Conservation (phyloP, 2,888 invertebrate species). For the Cepaea hortensis region DNA sequence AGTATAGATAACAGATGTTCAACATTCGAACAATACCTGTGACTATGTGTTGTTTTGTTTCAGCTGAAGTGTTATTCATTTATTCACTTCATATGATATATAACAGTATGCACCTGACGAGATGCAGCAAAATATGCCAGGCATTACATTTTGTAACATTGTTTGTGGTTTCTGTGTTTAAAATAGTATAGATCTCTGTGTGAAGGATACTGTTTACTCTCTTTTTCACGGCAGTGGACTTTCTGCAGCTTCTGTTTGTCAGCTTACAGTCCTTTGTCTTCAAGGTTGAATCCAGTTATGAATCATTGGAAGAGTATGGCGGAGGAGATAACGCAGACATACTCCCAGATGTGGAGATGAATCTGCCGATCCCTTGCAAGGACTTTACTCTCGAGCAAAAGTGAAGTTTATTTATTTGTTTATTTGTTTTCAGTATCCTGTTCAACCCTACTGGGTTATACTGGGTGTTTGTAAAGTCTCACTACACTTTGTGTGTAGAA, state of each 20-base stretch:
- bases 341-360: conserved; percentile 64
- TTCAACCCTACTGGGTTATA: background rate
- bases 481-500: no score
- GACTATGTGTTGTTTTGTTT: background rate
- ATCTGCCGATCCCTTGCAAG: conserved; percentile 59
- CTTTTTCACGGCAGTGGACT: conserved; percentile 82
- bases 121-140: no score
- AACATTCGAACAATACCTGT: no score
- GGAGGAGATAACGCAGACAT: conserved; percentile 78
- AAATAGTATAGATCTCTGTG: background rate
- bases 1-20: no score
- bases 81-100: no score
- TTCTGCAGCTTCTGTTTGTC: conserved; percentile 89
- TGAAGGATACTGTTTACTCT: background rate
- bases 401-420: conserved; percentile 53
- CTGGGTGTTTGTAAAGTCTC: no score
- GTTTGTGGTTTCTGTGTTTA: background rate
- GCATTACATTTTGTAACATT: no score
- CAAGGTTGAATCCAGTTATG: conserved; percentile 83
- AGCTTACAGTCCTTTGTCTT: conserved; percentile 92
- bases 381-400: conserved; percentile 66
- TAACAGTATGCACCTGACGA: no score
- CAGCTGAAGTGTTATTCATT: background rate
- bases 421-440: no score
- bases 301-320: conserved; percentile 64